Percentiles rank a stretch among this genome's conserved stretches.
Evolutionary conservation across 2,888 invertebrate genomes (phyloP).

Genomic region (Drosophila neotestacea): DNA sequence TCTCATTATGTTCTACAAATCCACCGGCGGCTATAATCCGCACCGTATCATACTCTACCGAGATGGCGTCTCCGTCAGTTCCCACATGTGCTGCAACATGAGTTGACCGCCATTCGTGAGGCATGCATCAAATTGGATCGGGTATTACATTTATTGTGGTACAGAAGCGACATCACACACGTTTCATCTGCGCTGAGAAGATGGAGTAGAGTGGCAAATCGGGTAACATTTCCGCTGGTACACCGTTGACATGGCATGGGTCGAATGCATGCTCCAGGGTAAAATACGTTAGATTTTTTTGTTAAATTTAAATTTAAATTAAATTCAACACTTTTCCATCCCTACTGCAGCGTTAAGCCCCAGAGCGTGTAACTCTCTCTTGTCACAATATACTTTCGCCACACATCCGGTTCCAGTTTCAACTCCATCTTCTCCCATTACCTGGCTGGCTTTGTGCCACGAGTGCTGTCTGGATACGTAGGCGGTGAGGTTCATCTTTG

Average conservation of each 20-base stretch:
- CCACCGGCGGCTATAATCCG: conserved; percentile 99
- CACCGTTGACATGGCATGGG: conserved; percentile 99
- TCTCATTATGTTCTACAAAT: conserved; percentile 99
- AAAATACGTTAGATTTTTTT: too few species aligned
- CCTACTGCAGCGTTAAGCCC: too few species aligned
- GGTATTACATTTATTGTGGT: conserved; percentile 99
- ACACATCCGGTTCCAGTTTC: conserved; percentile 97
- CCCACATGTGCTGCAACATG: conserved; percentile 97
- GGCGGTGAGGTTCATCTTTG: too few species aligned
- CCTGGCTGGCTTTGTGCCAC: too few species aligned
- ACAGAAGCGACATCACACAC: conserved; percentile 99
- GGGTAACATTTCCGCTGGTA: conserved; percentile 99
- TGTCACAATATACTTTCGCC: conserved; percentile 98
- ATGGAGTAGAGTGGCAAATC: conserved; percentile 99
- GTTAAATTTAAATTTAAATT: too few species aligned
- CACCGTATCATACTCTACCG: conserved; percentile 99
- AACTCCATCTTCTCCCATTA: conserved; percentile 95
- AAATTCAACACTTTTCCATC: too few species aligned
- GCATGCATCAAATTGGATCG: conserved; percentile 98
- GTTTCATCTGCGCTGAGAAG: conserved; percentile 99
- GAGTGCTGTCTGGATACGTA: too few species aligned
- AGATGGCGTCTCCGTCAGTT: conserved; percentile 99
- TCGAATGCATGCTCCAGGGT: too few species aligned
- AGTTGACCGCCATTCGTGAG: conserved; percentile 98
- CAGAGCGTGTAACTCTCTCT: too few species aligned